These are phyloP conservation scores for Caenorhabditis briggsae DNA, from an alignment of 1,140 invertebrate genomes.

Conservation along the genomic window DNA sequence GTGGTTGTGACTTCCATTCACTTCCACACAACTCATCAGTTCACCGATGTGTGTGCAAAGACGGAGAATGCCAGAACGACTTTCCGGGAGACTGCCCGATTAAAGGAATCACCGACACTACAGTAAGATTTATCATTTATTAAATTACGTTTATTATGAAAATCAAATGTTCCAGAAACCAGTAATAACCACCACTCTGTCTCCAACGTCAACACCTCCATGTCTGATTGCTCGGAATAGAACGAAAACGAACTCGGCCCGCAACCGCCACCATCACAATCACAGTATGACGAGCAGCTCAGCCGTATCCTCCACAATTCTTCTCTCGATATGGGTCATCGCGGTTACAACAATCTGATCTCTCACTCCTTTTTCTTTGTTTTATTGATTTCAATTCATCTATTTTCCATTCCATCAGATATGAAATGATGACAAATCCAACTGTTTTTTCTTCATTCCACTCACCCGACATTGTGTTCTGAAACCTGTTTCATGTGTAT, in stretches of 20 bases:
- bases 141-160: background rate
- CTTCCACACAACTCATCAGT: slow-evolving; percentile 38
- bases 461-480: background rate
- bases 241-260: background rate
- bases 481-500: background rate
- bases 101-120: slow-evolving; percentile 22
- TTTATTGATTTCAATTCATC: background rate
- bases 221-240: slow-evolving; percentile 26
- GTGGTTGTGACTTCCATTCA: slow-evolving; percentile 35
- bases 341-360: slow-evolving; percentile 14
- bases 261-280: slow-evolving; percentile 19
- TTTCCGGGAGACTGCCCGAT: slow-evolving; percentile 41
- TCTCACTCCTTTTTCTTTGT: slow-evolving; percentile 1
- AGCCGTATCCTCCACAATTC: background rate
- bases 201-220: slow-evolving; percentile 8
- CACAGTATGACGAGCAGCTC: slow-evolving; percentile 10
- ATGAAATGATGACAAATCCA: too few relatives aligned
- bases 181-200: background rate
- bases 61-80: slow-evolving; percentile 21
- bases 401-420: background rate
- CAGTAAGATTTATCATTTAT: background rate
- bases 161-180: background rate
- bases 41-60: slow-evolving; percentile 48
- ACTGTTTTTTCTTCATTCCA: too few relatives aligned
- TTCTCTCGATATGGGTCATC: background rate